A percentile compares a stretch with the other conserved stretches of the same genome.
These are phyloP conservation scores for Ivindomyrus marchei DNA, from an alignment of 2,113 vertebrate genomes.

Conservation along the genomic window DNA sequence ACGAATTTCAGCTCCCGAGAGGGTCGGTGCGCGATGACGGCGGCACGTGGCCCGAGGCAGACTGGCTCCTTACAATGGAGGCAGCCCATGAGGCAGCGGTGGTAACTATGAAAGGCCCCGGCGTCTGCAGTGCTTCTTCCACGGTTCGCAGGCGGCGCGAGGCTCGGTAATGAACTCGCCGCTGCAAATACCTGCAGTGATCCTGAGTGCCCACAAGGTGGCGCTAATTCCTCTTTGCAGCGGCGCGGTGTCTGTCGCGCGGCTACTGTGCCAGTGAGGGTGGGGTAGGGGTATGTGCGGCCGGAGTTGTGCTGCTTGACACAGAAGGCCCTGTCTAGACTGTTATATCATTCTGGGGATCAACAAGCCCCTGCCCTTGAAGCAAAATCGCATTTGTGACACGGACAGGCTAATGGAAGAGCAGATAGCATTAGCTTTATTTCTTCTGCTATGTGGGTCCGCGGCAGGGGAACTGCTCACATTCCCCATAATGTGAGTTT, in stretches of 20 bases:
- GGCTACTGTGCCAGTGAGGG: neutral
- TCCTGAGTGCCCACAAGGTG: neutral
- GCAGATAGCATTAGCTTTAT: neutral
- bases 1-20: neutral
- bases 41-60: neutral
- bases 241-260: neutral
- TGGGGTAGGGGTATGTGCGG: no score
- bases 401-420: neutral
- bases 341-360: neutral
- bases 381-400: neutral
- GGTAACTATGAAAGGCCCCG: neutral
- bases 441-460: no score
- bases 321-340: constrained; percentile 6
- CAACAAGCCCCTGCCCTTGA: neutral
- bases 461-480: neutral
- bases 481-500: neutral
- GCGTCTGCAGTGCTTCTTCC: neutral
- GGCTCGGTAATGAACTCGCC: neutral
- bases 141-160: neutral
- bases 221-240: neutral
- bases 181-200: neutral
- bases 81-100: neutral
- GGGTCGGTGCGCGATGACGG: neutral
- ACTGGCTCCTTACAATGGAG: neutral
- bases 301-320: neutral